phyloP scores from a whole-genome alignment of 2,888 invertebrate genomes.

The Tiliacea aurago region DNA sequence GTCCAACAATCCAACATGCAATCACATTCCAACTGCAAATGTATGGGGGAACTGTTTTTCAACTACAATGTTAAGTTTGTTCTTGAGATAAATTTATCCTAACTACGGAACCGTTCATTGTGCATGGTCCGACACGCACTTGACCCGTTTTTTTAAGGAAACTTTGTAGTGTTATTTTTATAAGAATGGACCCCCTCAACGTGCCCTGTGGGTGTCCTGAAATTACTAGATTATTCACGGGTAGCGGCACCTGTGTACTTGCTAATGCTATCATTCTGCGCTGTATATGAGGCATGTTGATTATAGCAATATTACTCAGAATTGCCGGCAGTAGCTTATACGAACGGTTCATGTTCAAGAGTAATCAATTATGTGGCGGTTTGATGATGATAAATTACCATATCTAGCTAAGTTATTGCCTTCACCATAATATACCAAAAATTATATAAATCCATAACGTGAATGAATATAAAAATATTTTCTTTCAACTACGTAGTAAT shows the following conservation, averaged over 20 bases:
- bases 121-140: too few species aligned
- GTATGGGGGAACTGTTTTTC: too few species aligned
- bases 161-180: slow-evolving; percentile 41
- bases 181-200: slow-evolving; percentile 39
- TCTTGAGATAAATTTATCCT: too few species aligned
- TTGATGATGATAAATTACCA: slow-evolving; percentile 58
- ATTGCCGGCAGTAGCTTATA: slow-evolving; percentile 37
- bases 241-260: slow-evolving; percentile 40
- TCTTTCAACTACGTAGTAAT: too few species aligned
- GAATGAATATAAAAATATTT: slow-evolving; percentile 18
- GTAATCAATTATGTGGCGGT: slow-evolving; percentile 52
- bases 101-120: too few species aligned
- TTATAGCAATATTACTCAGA: slow-evolving; percentile 53
- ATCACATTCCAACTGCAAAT: too few species aligned
- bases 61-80: too few species aligned
- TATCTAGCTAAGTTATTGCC: slow-evolving; percentile 48
- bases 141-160: slow-evolving; percentile 20
- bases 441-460: slow-evolving; percentile 21
- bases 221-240: slow-evolving; percentile 56
- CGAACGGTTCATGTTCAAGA: slow-evolving; percentile 44
- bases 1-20: too few species aligned
- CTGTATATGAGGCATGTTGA: slow-evolving; percentile 30
- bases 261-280: slow-evolving; percentile 44
- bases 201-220: slow-evolving; percentile 54
- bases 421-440: slow-evolving; percentile 23